Conservation (phyloP, 2,797 vertebrate genomes). For the Scolopax rusticola region DNA sequence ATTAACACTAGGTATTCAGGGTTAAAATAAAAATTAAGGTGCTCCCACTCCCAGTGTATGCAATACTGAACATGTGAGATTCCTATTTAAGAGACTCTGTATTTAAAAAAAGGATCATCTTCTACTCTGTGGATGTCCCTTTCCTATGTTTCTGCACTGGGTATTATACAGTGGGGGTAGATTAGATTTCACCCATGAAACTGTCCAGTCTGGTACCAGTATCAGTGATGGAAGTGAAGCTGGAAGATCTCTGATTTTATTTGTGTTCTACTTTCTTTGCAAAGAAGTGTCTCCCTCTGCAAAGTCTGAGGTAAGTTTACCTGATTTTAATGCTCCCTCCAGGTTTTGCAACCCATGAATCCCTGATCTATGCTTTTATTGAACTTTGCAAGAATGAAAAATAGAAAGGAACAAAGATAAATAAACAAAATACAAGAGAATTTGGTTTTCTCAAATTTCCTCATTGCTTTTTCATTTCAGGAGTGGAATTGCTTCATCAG, state of each 20-base stretch:
- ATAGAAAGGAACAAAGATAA: neutral
- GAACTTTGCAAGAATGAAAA: neutral
- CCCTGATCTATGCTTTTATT: neutral
- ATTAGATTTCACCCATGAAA: neutral
- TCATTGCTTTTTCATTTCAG: neutral
- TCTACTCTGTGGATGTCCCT: neutral
- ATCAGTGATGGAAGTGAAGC: neutral
- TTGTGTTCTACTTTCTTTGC: neutral
- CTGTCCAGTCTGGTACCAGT: neutral
- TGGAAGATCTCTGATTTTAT: neutral
- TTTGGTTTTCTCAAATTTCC: neutral
- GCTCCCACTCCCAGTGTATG: neutral
- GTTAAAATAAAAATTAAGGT: neutral
- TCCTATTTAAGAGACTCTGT: neutral
- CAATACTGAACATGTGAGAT: neutral
- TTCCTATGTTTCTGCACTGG: neutral
- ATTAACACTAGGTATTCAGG: accelerated
- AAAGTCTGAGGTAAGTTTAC: neutral
- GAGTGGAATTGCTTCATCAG: neutral
- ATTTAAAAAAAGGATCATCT: neutral
- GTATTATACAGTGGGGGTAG: neutral
- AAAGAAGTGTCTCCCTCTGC: accelerated
- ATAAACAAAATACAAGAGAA: neutral
- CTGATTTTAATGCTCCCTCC: neutral
- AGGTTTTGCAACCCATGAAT: neutral